A percentile compares a stretch with the other conserved stretches of the same genome.
These are phyloP conservation scores for Polia nebulosa DNA, from an alignment of 2,888 invertebrate genomes.

Conservation along the genomic window DNA sequence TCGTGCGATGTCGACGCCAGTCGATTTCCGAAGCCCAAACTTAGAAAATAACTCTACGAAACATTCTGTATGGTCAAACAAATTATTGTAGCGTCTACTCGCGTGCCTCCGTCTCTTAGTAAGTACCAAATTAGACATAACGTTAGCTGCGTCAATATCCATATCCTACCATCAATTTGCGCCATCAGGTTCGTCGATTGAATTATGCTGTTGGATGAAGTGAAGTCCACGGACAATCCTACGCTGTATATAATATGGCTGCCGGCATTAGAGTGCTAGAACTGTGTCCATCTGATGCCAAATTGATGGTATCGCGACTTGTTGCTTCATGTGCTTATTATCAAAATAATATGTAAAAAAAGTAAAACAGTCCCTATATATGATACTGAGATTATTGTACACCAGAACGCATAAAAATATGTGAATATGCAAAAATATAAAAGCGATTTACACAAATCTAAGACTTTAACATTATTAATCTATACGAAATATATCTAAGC, in stretches of 20 bases:
- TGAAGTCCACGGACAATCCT: constrained; percentile 21
- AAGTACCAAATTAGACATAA: constrained; percentile 44
- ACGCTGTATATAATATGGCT: constrained; percentile 63
- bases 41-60: constrained; percentile 43
- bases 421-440: constrained; percentile 1
- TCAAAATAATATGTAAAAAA: constrained; percentile 19
- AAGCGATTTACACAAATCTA: constrained; percentile 30
- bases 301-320: constrained; percentile 48
- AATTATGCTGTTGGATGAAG: constrained; percentile 23
- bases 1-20: constrained; percentile 53
- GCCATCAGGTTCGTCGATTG: constrained; percentile 36
- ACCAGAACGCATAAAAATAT: background rate
- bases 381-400: constrained; percentile 16
- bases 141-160: constrained; percentile 31
- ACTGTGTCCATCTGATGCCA: constrained; percentile 35
- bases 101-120: constrained; percentile 34
- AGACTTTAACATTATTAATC: constrained; percentile 23
- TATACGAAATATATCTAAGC: constrained; percentile 28
- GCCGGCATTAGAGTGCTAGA: constrained; percentile 58
- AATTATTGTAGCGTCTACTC: constrained; percentile 9
- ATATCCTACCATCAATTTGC: constrained; percentile 52
- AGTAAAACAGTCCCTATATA: constrained; percentile 9
- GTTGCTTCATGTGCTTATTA: constrained; percentile 40
- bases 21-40: constrained; percentile 45
- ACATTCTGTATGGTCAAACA: constrained; percentile 17